These are phyloP conservation scores for Alouatta palliata DNA, from an alignment of 2,113 vertebrate genomes.

Conservation along the genomic window DNA sequence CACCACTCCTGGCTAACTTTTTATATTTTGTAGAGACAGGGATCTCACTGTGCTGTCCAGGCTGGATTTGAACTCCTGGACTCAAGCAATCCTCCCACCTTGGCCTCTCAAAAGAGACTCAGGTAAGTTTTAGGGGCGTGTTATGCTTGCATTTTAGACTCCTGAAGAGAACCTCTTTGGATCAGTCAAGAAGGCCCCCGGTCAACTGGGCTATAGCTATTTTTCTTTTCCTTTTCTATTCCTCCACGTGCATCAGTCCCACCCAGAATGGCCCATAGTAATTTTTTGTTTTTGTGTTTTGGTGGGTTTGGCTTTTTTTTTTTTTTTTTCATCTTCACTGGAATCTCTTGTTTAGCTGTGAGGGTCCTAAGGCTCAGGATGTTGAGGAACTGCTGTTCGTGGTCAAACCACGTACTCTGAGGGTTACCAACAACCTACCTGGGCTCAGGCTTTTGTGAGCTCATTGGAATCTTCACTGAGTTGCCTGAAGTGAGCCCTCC, in stretches of 20 bases:
- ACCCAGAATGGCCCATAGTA: background rate
- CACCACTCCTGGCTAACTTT: too few species aligned
- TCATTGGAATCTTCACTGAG: background rate
- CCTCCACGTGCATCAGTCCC: background rate
- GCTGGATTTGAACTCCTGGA: too few species aligned
- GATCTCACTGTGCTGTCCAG: too few species aligned
- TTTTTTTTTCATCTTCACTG: background rate
- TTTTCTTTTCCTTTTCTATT: background rate
- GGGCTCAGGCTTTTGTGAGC: background rate
- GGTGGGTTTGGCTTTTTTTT: too few species aligned
- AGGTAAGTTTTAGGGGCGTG: background rate
- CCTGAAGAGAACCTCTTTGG: background rate
- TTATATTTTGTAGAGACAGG: too few species aligned
- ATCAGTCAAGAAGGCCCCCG: background rate
- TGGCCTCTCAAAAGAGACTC: too few species aligned
- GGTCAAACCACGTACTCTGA: too few species aligned
- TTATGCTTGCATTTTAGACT: background rate
- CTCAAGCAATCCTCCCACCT: too few species aligned
- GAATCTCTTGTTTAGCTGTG: background rate
- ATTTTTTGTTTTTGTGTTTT: too few species aligned
- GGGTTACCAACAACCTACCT: background rate
- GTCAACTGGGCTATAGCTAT: accelerated
- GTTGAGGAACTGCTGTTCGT: background rate
- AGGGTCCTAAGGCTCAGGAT: background rate
- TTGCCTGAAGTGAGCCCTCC: background rate